A percentile compares a stretch with the other conserved stretches of the same genome.
Conservation (phyloP, 2,888 invertebrate species). For the Agrotis segetum region DNA sequence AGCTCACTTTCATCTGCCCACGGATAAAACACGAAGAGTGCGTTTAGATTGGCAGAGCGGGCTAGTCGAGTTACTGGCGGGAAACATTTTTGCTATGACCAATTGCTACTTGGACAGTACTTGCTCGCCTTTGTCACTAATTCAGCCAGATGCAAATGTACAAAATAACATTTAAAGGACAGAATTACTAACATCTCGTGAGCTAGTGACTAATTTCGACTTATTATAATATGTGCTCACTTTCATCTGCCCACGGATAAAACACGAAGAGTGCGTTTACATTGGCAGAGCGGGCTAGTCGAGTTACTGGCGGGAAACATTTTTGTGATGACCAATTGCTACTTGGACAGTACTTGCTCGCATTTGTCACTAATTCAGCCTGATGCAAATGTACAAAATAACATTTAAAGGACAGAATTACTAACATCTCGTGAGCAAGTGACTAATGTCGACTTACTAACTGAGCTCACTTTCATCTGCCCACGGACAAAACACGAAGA, state of each 20-base stretch:
- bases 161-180: conserved; percentile 40
- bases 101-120: no score
- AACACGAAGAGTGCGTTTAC: conserved; percentile 31
- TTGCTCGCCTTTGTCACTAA: no score
- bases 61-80: conserved; percentile 28
- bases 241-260: conserved; percentile 54
- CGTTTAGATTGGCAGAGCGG: conserved; percentile 38
- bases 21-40: conserved; percentile 20
- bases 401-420: conserved; percentile 42
- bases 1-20: conserved; percentile 55
- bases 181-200: conserved; percentile 32
- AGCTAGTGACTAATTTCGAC: conserved; percentile 38
- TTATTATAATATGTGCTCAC: conserved; percentile 37
- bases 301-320: conserved; percentile 9
- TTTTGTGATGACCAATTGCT: no score
- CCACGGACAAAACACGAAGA: conserved; percentile 21
- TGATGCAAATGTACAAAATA: conserved; percentile 27
- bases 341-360: no score
- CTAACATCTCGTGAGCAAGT: conserved; percentile 7
- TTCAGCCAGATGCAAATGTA: conserved; percentile 5
- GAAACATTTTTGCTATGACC: no score
- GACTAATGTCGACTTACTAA: conserved; percentile 47
- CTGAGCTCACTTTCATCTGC: conserved; percentile 55
- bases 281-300: conserved; percentile 38
- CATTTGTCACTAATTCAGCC: no score